Percentiles rank a stretch among this genome's conserved stretches.
Conservation (phyloP, 2,888 invertebrate genomes). For the Drosophila yooni region DNA sequence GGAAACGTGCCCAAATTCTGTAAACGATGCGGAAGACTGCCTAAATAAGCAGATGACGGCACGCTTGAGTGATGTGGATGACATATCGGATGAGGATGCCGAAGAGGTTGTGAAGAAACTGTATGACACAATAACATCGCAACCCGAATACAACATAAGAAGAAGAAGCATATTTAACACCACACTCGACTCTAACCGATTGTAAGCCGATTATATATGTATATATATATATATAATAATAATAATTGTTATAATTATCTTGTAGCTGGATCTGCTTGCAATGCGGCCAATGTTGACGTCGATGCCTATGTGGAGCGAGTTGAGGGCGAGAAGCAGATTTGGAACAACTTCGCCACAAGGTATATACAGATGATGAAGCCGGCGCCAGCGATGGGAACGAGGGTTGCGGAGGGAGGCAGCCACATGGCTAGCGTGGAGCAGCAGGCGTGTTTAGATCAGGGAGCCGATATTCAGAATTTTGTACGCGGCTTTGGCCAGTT, state of each 20-base stretch:
- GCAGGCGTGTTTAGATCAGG: constrained; percentile 64
- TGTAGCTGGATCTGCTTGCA: constrained; percentile 5
- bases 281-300: background rate
- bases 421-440: constrained; percentile 67
- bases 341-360: constrained; percentile 47
- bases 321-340: constrained; percentile 61
- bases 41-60: constrained; percentile 1
- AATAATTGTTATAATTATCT: background rate
- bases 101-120: constrained; percentile 35
- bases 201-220: constrained; percentile 1
- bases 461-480: constrained; percentile 68
- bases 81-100: constrained; percentile 45
- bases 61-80: constrained; percentile 39
- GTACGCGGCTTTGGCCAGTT: constrained; percentile 70
- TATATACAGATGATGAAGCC: background rate
- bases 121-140: constrained; percentile 21
- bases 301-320: constrained; percentile 52
- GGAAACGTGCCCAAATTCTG: background rate
- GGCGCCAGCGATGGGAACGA: constrained; percentile 15
- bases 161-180: constrained; percentile 31
- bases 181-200: constrained; percentile 14
- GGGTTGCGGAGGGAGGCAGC: too few species aligned
- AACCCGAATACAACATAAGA: constrained; percentile 1
- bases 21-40: background rate
- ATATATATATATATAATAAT: background rate